Evolutionary conservation across 2,113 vertebrate species (phyloP).

Genomic region (Numenius arquata): DNA sequence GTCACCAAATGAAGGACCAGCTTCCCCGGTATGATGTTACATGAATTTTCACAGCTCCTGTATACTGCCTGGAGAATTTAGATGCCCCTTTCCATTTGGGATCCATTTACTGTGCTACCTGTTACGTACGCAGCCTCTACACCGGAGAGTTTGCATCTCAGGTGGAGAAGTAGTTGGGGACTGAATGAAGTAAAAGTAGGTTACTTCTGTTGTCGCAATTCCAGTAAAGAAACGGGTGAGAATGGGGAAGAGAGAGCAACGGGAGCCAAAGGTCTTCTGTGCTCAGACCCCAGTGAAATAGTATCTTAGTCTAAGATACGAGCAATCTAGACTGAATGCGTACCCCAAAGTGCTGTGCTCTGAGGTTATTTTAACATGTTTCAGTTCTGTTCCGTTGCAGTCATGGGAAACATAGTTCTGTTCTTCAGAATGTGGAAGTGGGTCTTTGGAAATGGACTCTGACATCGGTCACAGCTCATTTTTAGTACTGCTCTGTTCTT

Average conservation of each 20-base stretch:
- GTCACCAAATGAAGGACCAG: not conserved
- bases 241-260: not conserved
- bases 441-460: not conserved
- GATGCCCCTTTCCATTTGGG: not conserved
- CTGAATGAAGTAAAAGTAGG: not conserved
- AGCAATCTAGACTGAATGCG: not conserved
- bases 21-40: not conserved
- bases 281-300: not conserved
- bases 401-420: not conserved
- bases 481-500: not conserved
- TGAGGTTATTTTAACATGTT: not conserved
- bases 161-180: not conserved
- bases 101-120: not conserved
- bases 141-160: not conserved
- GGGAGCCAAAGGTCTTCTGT: not conserved
- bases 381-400: not conserved
- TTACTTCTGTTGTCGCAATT: not conserved
- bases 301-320: not conserved
- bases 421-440: not conserved
- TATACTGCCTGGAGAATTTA: not conserved
- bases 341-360: not conserved
- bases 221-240: not conserved
- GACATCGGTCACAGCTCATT: not conserved
- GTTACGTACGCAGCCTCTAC: not conserved
- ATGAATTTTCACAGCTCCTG: not conserved